Evolutionary conservation across 1,140 invertebrate genomes (phyloP).

Genomic region (Drosophila triauraria): DNA sequence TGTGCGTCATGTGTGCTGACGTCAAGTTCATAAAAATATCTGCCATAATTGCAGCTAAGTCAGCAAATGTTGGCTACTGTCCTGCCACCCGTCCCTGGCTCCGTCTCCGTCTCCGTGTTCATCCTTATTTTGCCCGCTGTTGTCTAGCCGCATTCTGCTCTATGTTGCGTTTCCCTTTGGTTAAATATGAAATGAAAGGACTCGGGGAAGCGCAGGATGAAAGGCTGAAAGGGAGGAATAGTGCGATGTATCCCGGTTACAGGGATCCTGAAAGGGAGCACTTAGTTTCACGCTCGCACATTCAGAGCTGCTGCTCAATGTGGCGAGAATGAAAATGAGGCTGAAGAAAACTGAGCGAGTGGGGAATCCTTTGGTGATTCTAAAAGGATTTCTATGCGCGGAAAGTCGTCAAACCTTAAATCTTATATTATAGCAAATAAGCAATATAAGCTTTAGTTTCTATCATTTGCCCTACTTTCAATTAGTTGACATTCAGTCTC

Average conservation of each 20-base stretch:
- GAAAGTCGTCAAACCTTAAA: not conserved
- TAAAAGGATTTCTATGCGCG: not conserved
- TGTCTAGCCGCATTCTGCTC: slow-evolving; percentile 53
- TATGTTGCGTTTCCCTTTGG: slow-evolving; percentile 47
- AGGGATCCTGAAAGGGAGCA: slow-evolving; percentile 49
- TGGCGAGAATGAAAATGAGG: slow-evolving; percentile 43
- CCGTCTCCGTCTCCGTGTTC: not conserved
- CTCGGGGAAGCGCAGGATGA: slow-evolving; percentile 50
- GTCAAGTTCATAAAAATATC: slow-evolving; percentile 74
- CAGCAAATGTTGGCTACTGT: slow-evolving; percentile 59
- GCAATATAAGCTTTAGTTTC: not conserved
- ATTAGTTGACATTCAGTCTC: not conserved
- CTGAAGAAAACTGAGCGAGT: not conserved
- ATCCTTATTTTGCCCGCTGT: slow-evolving; percentile 4
- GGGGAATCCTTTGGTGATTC: not conserved
- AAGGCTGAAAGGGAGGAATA: slow-evolving; percentile 8
- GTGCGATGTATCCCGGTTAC: not conserved
- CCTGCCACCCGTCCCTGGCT: not conserved
- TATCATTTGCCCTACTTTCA: not conserved
- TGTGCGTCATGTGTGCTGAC: slow-evolving; percentile 37
- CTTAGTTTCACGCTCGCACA: slow-evolving; percentile 60
- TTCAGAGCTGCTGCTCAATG: slow-evolving; percentile 60
- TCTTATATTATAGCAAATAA: too few relatives aligned
- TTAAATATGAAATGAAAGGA: slow-evolving; percentile 73
- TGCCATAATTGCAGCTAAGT: slow-evolving; percentile 66